Evolutionary conservation across 2,113 vertebrate species (phyloP).

Genomic region (Fulmarus glacialis): DNA sequence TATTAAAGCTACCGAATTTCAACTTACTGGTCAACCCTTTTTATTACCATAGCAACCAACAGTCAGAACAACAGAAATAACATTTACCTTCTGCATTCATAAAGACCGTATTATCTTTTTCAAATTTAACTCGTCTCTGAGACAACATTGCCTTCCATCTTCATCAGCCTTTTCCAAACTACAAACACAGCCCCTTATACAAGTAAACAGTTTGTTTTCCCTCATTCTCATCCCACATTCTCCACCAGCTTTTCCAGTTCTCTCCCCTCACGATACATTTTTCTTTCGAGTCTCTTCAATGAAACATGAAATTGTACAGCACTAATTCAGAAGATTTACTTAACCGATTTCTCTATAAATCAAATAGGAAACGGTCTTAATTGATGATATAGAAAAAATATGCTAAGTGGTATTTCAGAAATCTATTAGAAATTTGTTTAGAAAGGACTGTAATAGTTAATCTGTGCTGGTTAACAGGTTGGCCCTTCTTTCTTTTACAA

Average conservation of each 20-base stretch:
- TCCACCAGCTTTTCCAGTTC: background rate
- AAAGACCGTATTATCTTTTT: background rate
- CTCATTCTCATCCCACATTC: background rate
- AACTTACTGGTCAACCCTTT: background rate
- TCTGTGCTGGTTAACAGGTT: background rate
- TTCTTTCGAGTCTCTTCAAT: background rate
- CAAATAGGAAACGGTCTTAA: background rate
- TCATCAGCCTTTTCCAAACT: background rate
- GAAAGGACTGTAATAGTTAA: background rate
- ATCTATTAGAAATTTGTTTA: background rate
- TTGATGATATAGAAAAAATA: background rate
- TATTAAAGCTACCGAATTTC: background rate
- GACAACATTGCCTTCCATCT: background rate
- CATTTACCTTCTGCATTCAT: background rate
- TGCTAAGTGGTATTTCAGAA: background rate
- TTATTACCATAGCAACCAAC: background rate
- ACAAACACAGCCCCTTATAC: background rate
- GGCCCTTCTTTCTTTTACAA: background rate
- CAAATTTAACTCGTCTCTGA: background rate
- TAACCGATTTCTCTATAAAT: background rate
- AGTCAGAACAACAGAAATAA: background rate
- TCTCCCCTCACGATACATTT: background rate
- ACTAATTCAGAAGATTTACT: background rate
- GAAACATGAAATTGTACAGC: background rate
- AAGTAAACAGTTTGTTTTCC: background rate